phyloP scores from a whole-genome alignment of 2,113 vertebrate genomes.

The Dinomys branickii region DNA sequence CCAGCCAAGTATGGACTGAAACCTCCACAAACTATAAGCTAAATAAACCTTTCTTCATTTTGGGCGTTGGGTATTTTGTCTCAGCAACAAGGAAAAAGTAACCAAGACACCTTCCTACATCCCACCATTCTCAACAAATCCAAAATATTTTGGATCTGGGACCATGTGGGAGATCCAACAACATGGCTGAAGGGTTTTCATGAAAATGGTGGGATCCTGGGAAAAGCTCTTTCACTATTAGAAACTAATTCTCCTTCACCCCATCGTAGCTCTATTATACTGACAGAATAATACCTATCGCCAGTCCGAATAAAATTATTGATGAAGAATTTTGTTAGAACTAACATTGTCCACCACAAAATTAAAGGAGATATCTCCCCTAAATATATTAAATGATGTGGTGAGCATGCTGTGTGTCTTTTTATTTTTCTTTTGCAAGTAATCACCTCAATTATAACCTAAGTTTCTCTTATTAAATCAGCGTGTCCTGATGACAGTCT shows the following conservation, averaged over 20 bases:
- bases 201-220: neutral
- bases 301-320: neutral
- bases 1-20: too few relatives aligned
- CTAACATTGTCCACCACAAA: neutral
- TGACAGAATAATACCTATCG: neutral
- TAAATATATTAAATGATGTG: neutral
- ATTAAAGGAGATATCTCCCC: neutral
- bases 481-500: neutral
- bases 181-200: neutral
- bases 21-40: too few relatives aligned
- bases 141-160: neutral
- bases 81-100: too few relatives aligned
- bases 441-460: conserved; percentile 44
- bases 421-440: conserved; percentile 34
- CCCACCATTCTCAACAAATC: neutral
- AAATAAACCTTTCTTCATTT: too few relatives aligned
- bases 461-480: conserved; percentile 31
- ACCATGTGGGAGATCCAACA: neutral
- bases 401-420: neutral
- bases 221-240: neutral
- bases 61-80: too few relatives aligned
- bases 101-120: too few relatives aligned
- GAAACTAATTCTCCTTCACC: neutral
- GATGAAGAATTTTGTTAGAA: neutral
- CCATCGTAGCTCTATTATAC: neutral